Conservation (phyloP, 1,140 invertebrate species). For the Dufourea novaeangliae region DNA sequence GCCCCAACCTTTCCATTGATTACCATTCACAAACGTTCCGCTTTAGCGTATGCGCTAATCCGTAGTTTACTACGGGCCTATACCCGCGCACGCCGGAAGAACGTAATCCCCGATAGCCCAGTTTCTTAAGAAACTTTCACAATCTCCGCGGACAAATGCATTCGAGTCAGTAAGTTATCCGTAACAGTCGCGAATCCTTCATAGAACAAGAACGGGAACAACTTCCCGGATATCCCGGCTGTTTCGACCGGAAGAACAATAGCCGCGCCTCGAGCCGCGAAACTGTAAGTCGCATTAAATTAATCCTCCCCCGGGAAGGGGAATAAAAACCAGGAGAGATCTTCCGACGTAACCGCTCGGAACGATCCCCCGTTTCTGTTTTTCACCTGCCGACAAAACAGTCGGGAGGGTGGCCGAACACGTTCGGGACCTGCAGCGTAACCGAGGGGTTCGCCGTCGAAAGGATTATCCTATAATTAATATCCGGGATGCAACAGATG, state of each 20-base stretch:
- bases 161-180: background rate
- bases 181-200: background rate
- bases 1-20: background rate
- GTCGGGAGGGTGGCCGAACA: no score
- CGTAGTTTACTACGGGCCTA: no score
- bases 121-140: background rate
- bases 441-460: conserved; percentile 56
- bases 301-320: conserved; percentile 23
- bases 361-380: conserved; percentile 7
- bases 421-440: conserved; percentile 33
- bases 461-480: conserved; percentile 75
- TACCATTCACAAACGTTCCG: background rate
- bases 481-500: conserved; percentile 71
- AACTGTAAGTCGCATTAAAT: conserved; percentile 41
- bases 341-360: background rate
- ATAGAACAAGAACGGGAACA: background rate
- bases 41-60: background rate
- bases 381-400: conserved; percentile 26
- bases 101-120: conserved; percentile 1
- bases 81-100: background rate
- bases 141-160: background rate
- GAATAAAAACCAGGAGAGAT: conserved; percentile 14
- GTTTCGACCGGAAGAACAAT: conserved; percentile 7
- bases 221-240: background rate
- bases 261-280: background rate